Conservation (phyloP, 2,888 invertebrate species). For the Temnothorax unifasciatus region DNA sequence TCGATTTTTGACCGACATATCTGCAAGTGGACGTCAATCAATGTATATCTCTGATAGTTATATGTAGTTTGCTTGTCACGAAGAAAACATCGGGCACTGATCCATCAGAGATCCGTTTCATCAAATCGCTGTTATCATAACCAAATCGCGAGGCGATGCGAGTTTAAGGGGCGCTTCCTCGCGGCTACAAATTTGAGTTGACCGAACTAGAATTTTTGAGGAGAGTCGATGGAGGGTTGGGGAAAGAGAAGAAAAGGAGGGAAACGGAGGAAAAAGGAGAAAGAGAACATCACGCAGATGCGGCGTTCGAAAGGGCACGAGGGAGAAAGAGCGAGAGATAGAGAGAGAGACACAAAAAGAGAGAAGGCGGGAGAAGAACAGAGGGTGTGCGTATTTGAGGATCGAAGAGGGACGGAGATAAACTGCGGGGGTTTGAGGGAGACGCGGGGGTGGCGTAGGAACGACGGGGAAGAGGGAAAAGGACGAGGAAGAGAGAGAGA, state of each 20-base stretch:
- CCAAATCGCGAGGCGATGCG: slow-evolving; percentile 35
- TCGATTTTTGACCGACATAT: background rate
- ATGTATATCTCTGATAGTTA: background rate
- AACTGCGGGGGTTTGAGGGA: slow-evolving; percentile 51
- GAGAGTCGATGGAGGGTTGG: slow-evolving; percentile 1
- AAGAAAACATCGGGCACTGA: background rate
- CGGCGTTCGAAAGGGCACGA: slow-evolving; percentile 1
- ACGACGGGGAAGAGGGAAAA: slow-evolving; percentile 40
- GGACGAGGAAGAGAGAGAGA: slow-evolving; percentile 25
- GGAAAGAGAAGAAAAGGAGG: slow-evolving; percentile 1
- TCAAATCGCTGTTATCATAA: slow-evolving; percentile 36
- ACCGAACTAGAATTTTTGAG: slow-evolving; percentile 81
- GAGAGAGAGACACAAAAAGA: slow-evolving; percentile 40
- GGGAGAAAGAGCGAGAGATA: slow-evolving; percentile 2
- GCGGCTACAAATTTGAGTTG: slow-evolving; percentile 77
- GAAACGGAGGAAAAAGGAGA: slow-evolving; percentile 1
- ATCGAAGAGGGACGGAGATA: slow-evolving; percentile 60
- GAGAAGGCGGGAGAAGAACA: slow-evolving; percentile 43
- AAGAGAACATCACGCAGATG: background rate
- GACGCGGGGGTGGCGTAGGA: slow-evolving; percentile 37
- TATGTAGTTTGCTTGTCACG: background rate
- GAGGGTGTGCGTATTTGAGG: slow-evolving; percentile 55
- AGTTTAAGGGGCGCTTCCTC: slow-evolving; percentile 56
- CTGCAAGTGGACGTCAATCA: background rate
- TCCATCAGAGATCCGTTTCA: background rate